These are phyloP conservation scores for Ptychobarbus kaznakovi DNA, from an alignment of 2,797 vertebrate genomes.

Conservation along the genomic window DNA sequence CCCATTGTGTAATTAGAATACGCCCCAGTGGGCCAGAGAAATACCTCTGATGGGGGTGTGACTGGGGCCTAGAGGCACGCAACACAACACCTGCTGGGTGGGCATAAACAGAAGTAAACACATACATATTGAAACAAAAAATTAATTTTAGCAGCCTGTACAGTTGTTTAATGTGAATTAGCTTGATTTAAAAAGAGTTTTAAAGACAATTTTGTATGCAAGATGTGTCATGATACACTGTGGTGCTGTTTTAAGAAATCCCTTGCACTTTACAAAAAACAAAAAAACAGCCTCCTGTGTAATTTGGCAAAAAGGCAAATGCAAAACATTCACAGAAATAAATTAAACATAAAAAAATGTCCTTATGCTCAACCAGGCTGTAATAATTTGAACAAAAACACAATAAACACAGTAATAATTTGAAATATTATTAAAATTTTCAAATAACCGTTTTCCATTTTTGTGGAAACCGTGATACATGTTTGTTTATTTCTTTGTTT, in stretches of 20 bases:
- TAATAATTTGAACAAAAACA: neutral
- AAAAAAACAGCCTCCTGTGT: no score
- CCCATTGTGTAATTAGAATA: slow-evolving; percentile 54
- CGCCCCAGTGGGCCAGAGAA: slow-evolving; percentile 33
- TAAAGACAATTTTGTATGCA: neutral
- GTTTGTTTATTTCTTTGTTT: no score
- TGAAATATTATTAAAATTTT: neutral
- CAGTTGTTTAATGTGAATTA: neutral
- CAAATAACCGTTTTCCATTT: no score
- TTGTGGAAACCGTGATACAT: neutral
- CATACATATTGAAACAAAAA: neutral
- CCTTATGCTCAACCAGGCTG: neutral
- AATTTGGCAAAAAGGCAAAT: neutral
- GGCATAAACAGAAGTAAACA: neutral
- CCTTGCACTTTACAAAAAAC: neutral
- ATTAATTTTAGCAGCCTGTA: neutral
- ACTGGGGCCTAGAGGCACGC: neutral
- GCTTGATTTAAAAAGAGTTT: neutral
- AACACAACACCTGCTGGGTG: slow-evolving; percentile 9
- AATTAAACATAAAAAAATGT: neutral
- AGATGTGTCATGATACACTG: neutral
- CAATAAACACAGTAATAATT: neutral
- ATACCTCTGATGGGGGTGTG: slow-evolving; percentile 15
- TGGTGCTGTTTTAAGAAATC: neutral
- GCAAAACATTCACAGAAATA: neutral